These are phyloP conservation scores for Arbacia lixula DNA, from an alignment of 53 echinoderm and acorn worm species.

Conservation along the genomic window DNA sequence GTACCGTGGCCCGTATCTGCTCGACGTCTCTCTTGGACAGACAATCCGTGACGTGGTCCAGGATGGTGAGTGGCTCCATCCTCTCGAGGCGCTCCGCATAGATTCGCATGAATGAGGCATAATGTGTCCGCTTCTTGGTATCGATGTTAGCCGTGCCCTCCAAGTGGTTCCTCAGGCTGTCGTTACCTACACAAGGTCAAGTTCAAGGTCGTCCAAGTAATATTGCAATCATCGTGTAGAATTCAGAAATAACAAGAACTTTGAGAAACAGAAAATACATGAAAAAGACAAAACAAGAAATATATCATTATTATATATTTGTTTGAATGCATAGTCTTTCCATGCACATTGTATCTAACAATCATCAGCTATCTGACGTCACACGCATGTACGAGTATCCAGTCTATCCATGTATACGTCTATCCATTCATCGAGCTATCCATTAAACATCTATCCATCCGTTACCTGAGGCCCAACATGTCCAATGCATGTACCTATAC, in stretches of 20 bases:
- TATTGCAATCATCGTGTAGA: not conserved
- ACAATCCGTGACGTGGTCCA: not conserved
- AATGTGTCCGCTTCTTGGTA: not conserved
- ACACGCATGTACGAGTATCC: too few species aligned
- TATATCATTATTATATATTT: too few species aligned
- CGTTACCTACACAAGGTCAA: not conserved
- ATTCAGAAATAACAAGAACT: not conserved
- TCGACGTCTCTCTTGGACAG: not conserved
- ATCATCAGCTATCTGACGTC: too few species aligned
- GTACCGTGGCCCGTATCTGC: not conserved
- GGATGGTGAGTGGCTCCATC: not conserved
- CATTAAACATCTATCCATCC: too few species aligned
- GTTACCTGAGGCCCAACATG: too few species aligned
- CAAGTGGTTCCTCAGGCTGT: not conserved
- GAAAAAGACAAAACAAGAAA: too few species aligned
- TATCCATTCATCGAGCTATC: too few species aligned
- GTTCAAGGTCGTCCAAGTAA: not conserved
- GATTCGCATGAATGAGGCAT: conserved; percentile 17
- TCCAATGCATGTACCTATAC: too few species aligned
- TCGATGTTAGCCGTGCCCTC: not conserved
- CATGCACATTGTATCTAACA: too few species aligned
- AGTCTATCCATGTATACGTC: too few species aligned
- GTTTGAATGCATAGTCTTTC: too few species aligned
- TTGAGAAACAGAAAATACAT: too few species aligned
- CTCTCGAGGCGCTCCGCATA: not conserved